Evolutionary conservation across 2,888 invertebrate species (phyloP), one percentile per base, ranked within the genome.

Genomic region (Hesperia comma): DNA sequence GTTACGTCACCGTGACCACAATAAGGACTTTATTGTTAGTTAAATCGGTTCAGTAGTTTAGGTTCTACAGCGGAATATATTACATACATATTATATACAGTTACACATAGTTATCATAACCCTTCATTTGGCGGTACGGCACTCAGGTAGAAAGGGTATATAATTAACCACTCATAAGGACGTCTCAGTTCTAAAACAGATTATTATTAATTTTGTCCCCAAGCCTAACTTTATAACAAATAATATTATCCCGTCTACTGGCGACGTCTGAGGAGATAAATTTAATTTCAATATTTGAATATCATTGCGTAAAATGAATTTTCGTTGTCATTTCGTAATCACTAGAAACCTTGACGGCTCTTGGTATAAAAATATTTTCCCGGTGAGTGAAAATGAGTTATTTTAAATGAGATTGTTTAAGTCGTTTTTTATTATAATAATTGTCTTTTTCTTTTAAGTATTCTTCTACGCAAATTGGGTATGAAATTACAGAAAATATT

Each of bases 271-370:
- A 15, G n/a, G 54, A 33, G 33, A 40, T 53, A 61, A 40, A 41
- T 19, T 40, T 40, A 61, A 49, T 41, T 53, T 41, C 21, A 40
- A 19, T 53, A 61, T 61, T 53, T 51, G 40, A 53, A 53, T 40
- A 19, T 61, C 53, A 19, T 49, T 40, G 17, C 40, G 53, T 40
- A 40, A 53, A 53, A 61, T 21, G 21, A 51, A 40, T 61, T 61
- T 61, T 53, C 32, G 53, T 40, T 53, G n/a, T 26, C 61, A 15
- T 21, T 8, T 33, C 33, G 33, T 61, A 53, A 61, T 61, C 51
- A 49, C 19, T 61, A 6, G 51, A 21, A n/a, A 61, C 49, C 51
- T 54, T 61, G 51, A 53, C n/a, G n/a, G 37, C 21, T 61, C 53
- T 4, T 37, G 14, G 33, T 40, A 40, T 61, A 41, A 53, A 61